These are phyloP conservation scores for Bettongia penicillata DNA, from an alignment of 2,113 vertebrate species.

Conservation along the genomic window DNA sequence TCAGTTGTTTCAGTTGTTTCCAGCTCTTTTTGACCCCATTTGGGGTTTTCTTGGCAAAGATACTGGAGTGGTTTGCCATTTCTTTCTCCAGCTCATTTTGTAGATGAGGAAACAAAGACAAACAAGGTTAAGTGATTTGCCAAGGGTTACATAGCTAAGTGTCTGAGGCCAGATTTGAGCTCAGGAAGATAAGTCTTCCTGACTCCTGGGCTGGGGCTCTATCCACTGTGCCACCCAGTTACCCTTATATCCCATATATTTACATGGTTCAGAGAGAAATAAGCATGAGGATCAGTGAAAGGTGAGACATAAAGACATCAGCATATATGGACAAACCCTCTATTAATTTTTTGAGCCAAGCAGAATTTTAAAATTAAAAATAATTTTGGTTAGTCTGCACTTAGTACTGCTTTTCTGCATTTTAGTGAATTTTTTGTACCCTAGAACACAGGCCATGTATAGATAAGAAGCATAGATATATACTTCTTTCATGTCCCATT, in stretches of 20 bases:
- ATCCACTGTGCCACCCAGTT: background rate
- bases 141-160: background rate
- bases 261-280: background rate
- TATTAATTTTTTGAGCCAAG: constrained; percentile 37
- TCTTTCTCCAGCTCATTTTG: background rate
- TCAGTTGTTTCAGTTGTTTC: background rate
- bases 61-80: background rate
- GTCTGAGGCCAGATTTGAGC: background rate
- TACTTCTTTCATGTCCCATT: background rate
- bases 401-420: background rate
- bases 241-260: background rate
- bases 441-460: background rate
- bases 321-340: background rate
- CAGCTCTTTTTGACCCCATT: background rate
- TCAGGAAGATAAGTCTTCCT: background rate
- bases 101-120: background rate
- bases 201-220: background rate
- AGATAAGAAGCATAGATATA: background rate
- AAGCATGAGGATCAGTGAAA: background rate
- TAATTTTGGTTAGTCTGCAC: background rate
- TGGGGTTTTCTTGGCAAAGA: background rate
- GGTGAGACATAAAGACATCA: background rate
- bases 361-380: background rate
- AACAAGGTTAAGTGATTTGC: background rate
- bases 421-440: background rate